Evolutionary conservation across 2,113 vertebrate genomes (phyloP), one percentile per base, ranked within the genome.

Genomic region (Platanista minor): DNA sequence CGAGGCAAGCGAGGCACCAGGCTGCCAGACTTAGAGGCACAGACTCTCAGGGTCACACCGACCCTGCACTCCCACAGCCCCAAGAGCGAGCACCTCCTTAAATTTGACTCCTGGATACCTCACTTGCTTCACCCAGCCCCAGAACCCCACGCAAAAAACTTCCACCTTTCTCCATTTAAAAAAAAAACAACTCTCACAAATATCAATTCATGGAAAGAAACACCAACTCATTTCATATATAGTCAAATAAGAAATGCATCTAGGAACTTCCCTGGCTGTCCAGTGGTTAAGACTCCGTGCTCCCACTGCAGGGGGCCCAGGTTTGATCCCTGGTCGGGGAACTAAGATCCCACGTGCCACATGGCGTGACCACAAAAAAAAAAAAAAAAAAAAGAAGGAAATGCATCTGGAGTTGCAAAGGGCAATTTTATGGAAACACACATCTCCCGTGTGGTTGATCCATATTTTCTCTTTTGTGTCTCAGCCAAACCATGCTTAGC

Each of bases 101-200:
- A 46, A 52, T 17, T 0, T 20, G 36, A 27, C 41, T 8, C n/a
- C n/a, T 5, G 17, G 39, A 5, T 18, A 49, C 11, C 21, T 49
- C 15, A 0, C 23, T 36, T 1, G 21, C 29, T 20, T 88, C 21
- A 33, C 6, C 0, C 12, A 1, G 5, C 0, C 39, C 25, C 49
- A 62, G 61, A 18, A 6, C 9, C 33, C 39, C 9, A 1, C 3
- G 6, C 8, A 74, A 23, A 69, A 59, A 29, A 43, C 18, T 29
- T 21, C 27, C 20, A n/a, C n/a, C 52, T 64, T 71, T 61, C 74
- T 39, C 36, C 23, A 33, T 1, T 4, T n/a, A 31, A 17, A 39
- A 33, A 52, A 46, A 52, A 27, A 31, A 29, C 13, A 23, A 33
- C 13, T 87, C 29, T 27, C 17, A 17, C 3, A 81, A 64, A 49